These are phyloP conservation scores for Paramisgurnus dabryanus DNA, from an alignment of 2,113 vertebrate genomes.

Conservation along the genomic window DNA sequence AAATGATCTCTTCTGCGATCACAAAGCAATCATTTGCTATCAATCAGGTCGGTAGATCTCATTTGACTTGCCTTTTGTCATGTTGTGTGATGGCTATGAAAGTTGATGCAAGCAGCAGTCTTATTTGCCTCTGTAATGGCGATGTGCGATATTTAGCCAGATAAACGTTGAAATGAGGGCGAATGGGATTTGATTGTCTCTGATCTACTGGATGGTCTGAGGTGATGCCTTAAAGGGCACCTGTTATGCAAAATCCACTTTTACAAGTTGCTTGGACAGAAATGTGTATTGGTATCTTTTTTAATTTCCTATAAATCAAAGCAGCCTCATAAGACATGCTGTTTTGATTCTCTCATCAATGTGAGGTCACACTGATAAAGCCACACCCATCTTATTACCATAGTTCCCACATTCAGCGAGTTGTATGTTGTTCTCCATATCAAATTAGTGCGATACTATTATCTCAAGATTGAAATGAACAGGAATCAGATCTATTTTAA, in stretches of 20 bases:
- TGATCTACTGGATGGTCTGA: not conserved
- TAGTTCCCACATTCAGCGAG: no score
- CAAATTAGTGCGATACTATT: no score
- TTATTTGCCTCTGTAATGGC: conserved; percentile 11
- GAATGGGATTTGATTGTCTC: not conserved
- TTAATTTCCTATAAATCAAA: no score
- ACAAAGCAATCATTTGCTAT: conserved; percentile 23
- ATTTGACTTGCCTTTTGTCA: conserved; percentile 15
- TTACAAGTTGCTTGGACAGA: no score
- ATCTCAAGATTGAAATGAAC: no score
- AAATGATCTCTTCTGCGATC: conserved; percentile 38
- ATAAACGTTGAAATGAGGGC: conserved; percentile 26
- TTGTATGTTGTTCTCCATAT: no score
- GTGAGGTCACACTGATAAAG: no score
- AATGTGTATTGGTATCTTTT: no score
- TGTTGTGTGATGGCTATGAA: not conserved
- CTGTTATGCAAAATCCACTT: not conserved
- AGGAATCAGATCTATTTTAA: no score
- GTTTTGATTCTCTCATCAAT: no score
- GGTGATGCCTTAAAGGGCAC: not conserved
- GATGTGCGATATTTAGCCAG: conserved; percentile 20
- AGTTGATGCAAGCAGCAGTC: conserved; percentile 10
- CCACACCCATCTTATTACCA: no score
- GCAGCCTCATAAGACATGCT: no score
- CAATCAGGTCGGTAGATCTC: conserved; percentile 34